These are phyloP conservation scores for Cotesia vestalis DNA, from an alignment of 1,140 invertebrate species.

Conservation along the genomic window DNA sequence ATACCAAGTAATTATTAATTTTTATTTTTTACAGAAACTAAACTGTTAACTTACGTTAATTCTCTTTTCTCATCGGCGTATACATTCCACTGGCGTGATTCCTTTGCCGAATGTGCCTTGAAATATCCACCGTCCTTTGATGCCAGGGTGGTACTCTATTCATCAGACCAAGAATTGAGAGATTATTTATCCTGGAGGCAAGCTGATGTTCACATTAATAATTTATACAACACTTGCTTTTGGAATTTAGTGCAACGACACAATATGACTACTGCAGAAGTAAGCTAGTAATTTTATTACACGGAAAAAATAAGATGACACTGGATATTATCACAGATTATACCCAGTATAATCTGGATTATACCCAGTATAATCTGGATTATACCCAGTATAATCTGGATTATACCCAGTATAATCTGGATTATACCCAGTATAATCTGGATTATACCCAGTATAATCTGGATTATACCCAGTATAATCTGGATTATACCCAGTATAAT, in stretches of 20 bases:
- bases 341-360: too few relatives aligned
- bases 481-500: too few relatives aligned
- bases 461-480: too few relatives aligned
- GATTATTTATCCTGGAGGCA: slow-evolving; percentile 98
- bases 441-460: too few relatives aligned
- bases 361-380: too few relatives aligned
- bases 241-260: slow-evolving; percentile 88
- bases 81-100: slow-evolving; percentile 86
- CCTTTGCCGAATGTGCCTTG: slow-evolving; percentile 75
- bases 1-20: slow-evolving; percentile 17
- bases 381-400: too few relatives aligned
- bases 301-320: too few relatives aligned
- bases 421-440: too few relatives aligned
- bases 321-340: too few relatives aligned
- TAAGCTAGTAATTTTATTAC: slow-evolving; percentile 48
- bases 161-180: slow-evolving; percentile 83
- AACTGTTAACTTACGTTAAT: slow-evolving; percentile 85
- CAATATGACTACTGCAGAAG: slow-evolving; percentile 76
- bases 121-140: slow-evolving; percentile 93
- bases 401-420: too few relatives aligned
- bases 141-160: slow-evolving; percentile 87
- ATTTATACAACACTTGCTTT: slow-evolving; percentile 97
- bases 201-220: slow-evolving; percentile 97
- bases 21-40: slow-evolving; percentile 68
- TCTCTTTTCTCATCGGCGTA: slow-evolving; percentile 91